Conservation (phyloP, 2,888 invertebrate genomes). For the Pollenia griseotomentosa region DNA sequence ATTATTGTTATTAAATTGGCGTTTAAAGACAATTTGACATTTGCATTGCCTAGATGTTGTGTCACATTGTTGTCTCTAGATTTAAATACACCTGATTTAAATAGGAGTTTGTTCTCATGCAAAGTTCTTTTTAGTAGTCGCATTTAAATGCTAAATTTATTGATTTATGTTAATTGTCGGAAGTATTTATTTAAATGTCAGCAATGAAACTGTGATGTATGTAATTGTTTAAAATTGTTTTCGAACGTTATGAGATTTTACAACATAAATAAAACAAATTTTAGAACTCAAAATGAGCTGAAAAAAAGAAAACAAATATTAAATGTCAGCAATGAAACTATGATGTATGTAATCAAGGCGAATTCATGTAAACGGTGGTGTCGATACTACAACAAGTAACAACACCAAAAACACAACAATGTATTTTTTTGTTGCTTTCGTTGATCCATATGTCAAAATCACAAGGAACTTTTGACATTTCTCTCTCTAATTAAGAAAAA, state of each 20-base stretch:
- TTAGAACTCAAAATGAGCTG: too few species aligned
- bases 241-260: not conserved
- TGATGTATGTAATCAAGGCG: too few species aligned
- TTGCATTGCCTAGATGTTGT: constrained; percentile 50
- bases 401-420: too few species aligned
- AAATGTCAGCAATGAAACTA: too few species aligned
- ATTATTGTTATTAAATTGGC: constrained; percentile 24
- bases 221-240: not conserved
- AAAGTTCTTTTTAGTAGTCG: not conserved
- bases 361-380: too few species aligned
- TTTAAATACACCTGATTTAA: not conserved
- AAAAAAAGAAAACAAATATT: too few species aligned
- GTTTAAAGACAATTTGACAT: constrained; percentile 50
- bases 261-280: too few species aligned
- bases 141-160: not conserved
- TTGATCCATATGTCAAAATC: too few species aligned
- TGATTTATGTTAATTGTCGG: not conserved
- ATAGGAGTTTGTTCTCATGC: not conserved
- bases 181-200: not conserved
- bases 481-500: too few species aligned
- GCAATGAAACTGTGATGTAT: not conserved
- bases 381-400: too few species aligned
- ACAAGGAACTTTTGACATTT: too few species aligned
- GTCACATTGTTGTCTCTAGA: constrained; percentile 11
- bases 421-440: too few species aligned